A percentile compares a stretch with the other conserved stretches of the same genome.
These are phyloP conservation scores for Hemibagrus guttatus DNA, from an alignment of 2,797 vertebrate genomes.

Conservation along the genomic window DNA sequence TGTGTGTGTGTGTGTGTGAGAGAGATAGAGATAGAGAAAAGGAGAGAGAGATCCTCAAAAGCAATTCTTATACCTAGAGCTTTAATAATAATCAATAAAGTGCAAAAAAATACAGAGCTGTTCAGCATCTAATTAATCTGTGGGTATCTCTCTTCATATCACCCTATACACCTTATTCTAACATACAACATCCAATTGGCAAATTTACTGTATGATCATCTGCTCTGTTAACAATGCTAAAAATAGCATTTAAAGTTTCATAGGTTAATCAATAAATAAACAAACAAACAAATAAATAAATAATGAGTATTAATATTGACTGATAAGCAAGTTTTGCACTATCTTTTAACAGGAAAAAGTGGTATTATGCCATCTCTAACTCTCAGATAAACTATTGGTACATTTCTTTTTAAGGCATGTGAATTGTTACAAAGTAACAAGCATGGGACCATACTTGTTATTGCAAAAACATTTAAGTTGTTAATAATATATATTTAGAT, in stretches of 20 bases:
- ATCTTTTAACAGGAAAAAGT: not conserved
- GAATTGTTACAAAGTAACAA: not conserved
- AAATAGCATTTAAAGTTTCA: not conserved
- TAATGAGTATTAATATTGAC: not conserved
- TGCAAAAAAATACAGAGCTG: slow-evolving; percentile 50
- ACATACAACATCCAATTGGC: not conserved
- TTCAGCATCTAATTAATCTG: slow-evolving; percentile 49
- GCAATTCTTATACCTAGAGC: slow-evolving; percentile 45
- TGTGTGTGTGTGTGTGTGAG: slow-evolving; percentile 21
- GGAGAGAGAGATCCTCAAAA: slow-evolving; percentile 39
- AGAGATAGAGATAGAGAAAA: slow-evolving; percentile 17
- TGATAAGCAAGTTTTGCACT: not conserved
- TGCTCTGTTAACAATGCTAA: not conserved
- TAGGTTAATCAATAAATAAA: not conserved
- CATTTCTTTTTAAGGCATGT: not conserved
- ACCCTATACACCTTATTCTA: not conserved
- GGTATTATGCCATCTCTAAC: not conserved
- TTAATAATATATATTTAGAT: not conserved
- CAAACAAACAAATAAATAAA: too few relatives aligned
- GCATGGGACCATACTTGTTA: not conserved
- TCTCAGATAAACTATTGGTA: not conserved
- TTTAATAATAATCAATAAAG: slow-evolving; percentile 52
- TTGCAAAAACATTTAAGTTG: not conserved
- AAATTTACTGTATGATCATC: not conserved
- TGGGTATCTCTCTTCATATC: slow-evolving; percentile 30